Evolutionary conservation across 1,140 invertebrate genomes (phyloP), one percentile per base, ranked within the genome.

Genomic region (Leptopilina boulardi): DNA sequence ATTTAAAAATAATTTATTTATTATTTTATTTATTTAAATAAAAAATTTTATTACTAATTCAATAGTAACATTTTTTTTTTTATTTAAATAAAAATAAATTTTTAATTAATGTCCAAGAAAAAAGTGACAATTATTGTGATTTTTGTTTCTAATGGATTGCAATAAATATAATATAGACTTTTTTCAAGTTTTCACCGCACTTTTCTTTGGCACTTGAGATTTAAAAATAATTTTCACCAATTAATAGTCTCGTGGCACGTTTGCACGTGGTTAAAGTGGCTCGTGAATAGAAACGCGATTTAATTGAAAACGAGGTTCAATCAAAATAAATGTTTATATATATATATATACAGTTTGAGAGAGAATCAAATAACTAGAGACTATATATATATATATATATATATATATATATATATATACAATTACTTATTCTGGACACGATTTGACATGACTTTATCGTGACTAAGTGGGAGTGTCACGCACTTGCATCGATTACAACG

Each of bases 401-500:
- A 34, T 6, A 34, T 3, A 34, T 34, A 34, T 34, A 34, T 38
- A 38, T 6, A 18, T n/a, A 10, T 51, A 2, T n/a, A 51, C 13
- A 73, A 73, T 73, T 54, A 34, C 10, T 54, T 56, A 56, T 74
- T 23, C 26, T 38, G 18, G 38, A 13, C 75, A 72, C 41, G 70
- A 30, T 73, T 34, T 5, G 34, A 66, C 54, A 77, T 70, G 71
- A 73, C 59, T 74, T 66, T 41, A 73, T 38, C 34, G 34, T 9
- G 21, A 18, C 18, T 13, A 26, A 41, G 21, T 56, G 30, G 30
- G 54, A 66, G 59, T 76, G 84, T 87, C 84, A 86, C 84, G 86
- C 82, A 83, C 77, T 83, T 77, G 79, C 81, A 83, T 86, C 82
- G 84, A 87, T 87, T 87, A 87, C 83, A 86, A 84, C 83, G 82